These are phyloP conservation scores for Helogale parvula DNA, from an alignment of 2,113 vertebrate species.

Conservation along the genomic window DNA sequence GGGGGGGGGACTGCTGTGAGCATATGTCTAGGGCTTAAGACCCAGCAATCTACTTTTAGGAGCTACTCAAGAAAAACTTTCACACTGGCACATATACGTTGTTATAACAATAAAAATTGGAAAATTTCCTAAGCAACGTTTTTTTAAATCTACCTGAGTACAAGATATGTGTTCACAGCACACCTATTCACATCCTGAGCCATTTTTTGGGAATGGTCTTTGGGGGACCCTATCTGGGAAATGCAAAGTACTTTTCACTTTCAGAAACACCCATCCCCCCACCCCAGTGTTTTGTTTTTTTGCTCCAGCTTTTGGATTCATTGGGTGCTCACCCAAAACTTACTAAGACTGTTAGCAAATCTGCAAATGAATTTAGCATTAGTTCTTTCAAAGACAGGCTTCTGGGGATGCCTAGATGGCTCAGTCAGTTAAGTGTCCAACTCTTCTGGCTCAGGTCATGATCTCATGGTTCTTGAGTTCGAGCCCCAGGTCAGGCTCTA, in stretches of 20 bases:
- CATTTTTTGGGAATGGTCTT: background rate
- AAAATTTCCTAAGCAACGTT: background rate
- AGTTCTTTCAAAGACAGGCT: background rate
- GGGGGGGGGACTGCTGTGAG: background rate
- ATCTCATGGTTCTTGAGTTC: too few relatives aligned
- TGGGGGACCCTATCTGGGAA: background rate
- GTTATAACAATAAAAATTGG: background rate
- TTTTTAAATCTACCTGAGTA: background rate
- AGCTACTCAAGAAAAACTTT: background rate
- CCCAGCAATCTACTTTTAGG: background rate
- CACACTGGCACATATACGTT: background rate
- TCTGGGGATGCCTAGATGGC: background rate
- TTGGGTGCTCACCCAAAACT: background rate
- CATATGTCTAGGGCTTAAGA: background rate
- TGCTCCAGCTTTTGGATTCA: background rate
- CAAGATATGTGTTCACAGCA: background rate
- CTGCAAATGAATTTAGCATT: background rate
- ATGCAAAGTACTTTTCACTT: background rate
- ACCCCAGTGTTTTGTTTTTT: too few relatives aligned
- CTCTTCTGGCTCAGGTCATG: too few relatives aligned
- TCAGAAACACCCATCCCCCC: background rate
- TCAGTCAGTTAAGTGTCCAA: too few relatives aligned
- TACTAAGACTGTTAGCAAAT: constrained; percentile 11
- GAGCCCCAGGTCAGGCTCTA: too few relatives aligned
- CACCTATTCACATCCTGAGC: background rate